phyloP scores from a whole-genome alignment of 2,797 vertebrate genomes.

The Pseudopleuronectes americanus region DNA sequence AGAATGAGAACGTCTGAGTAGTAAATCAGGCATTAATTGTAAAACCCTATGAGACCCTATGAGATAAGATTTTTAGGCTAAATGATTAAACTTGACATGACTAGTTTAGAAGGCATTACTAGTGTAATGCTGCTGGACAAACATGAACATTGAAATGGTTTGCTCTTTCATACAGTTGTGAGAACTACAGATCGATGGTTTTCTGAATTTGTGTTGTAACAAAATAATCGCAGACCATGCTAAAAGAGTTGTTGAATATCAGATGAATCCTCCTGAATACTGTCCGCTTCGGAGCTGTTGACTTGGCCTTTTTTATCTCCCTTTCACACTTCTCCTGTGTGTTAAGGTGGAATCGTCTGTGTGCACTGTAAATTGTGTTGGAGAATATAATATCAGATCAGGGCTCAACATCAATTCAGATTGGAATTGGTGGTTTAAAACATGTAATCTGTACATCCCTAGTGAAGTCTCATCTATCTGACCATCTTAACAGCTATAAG shows the following conservation, averaged over 20 bases:
- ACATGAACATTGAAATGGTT: neutral
- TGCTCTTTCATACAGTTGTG: no score
- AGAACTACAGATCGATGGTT: neutral
- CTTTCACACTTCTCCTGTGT: neutral
- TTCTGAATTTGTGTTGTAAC: neutral
- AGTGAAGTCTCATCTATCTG: conserved; percentile 2
- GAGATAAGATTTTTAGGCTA: neutral
- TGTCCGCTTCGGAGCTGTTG: no score
- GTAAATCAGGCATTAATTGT: neutral
- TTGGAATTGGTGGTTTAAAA: conserved; percentile 3
- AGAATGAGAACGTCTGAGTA: neutral
- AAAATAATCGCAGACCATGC: no score
- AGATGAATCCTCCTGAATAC: neutral
- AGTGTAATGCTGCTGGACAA: neutral
- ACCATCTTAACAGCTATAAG: neutral
- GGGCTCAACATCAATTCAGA: conserved; percentile 8
- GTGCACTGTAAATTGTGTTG: neutral
- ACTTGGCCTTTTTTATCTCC: neutral
- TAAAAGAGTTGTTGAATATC: neutral
- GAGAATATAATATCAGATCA: conserved; percentile 2
- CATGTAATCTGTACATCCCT: neutral
- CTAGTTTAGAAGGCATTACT: neutral
- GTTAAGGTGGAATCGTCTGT: neutral
- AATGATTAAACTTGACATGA: neutral
- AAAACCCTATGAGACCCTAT: neutral